Evolutionary conservation across 2,888 invertebrate genomes (phyloP), one percentile per base, ranked within the genome.

Genomic region (Pseudococcus jackbeardsleyi): DNA sequence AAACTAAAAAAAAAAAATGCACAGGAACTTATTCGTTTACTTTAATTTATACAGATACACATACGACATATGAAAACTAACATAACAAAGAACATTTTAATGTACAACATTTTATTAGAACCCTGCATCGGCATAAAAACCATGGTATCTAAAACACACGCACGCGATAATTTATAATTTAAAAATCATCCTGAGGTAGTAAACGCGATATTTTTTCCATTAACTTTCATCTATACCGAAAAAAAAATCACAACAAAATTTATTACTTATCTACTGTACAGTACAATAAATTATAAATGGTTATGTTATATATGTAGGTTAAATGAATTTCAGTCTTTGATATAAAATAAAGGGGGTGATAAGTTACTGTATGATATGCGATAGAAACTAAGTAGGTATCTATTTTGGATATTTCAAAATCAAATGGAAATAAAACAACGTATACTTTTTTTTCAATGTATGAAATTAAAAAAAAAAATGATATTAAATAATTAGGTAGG

Each of bases 1-100:
- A 85, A 85, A 84, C 46, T 48, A 46, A 84, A 84, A 84, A 84
- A 84, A 84, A 42, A 42, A 46, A 84, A 84, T 46, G 54, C 50
- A 85, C 50, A 85, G 85, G 85, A 85, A 85, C 85, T 54, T 85
- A 85, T 59, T 85, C 64, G 64, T 59, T 85, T 85, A 85, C 54
- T 42, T 64, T 42, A 85, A 85, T 64, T 19, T 64, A 64, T 19
- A 64, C 15, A 59, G 5, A 59, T 15, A 59, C n/a, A 54, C 26
- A n/a, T 39, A 85, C 50, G 48, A 17, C 26, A 64, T 85, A 85
- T 46, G 79, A 82, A 72, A 82, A 82, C 79, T 46, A 19, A 42
- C 26, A 82, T 33, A 19, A 82, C 54, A 85, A 33, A 85, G n/a
- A 85, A 85, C 39, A 85, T 85, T 85, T 59, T 17, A 85, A 85